phyloP scores from a whole-genome alignment of 2,888 invertebrate species.

The Drosophila pseudotalamancana region DNA sequence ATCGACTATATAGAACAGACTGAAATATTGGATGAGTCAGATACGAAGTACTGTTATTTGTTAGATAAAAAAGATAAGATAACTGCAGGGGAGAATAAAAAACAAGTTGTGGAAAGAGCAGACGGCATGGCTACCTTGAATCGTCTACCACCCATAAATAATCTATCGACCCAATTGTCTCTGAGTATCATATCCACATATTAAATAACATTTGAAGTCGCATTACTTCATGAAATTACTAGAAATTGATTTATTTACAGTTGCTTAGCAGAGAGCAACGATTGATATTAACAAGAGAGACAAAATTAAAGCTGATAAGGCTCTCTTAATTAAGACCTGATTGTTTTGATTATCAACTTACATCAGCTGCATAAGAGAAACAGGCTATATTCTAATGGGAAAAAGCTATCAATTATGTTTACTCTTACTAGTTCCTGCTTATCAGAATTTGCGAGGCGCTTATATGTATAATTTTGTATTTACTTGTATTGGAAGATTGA shows the following conservation, averaged over 20 bases:
- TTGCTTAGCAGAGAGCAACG: no score
- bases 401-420: neutral
- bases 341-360: neutral
- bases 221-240: neutral
- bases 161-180: neutral
- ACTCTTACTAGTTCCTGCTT: neutral
- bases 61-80: conserved; percentile 32
- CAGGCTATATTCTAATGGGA: neutral
- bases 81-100: conserved; percentile 19
- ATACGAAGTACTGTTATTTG: neutral
- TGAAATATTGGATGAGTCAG: conserved; percentile 32
- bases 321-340: neutral
- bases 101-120: conserved; percentile 29
- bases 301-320: neutral
- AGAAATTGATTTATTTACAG: neutral
- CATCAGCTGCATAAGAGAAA: no score
- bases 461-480: neutral
- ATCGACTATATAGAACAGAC: conserved; percentile 11
- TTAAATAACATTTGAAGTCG: no score
- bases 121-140: conserved; percentile 13
- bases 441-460: no score
- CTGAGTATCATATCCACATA: neutral
- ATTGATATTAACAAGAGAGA: no score
- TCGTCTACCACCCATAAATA: neutral
- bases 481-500: conserved; percentile 3